Evolutionary conservation across 2,888 invertebrate genomes (phyloP).

Genomic region (Hedychridium roseum): DNA sequence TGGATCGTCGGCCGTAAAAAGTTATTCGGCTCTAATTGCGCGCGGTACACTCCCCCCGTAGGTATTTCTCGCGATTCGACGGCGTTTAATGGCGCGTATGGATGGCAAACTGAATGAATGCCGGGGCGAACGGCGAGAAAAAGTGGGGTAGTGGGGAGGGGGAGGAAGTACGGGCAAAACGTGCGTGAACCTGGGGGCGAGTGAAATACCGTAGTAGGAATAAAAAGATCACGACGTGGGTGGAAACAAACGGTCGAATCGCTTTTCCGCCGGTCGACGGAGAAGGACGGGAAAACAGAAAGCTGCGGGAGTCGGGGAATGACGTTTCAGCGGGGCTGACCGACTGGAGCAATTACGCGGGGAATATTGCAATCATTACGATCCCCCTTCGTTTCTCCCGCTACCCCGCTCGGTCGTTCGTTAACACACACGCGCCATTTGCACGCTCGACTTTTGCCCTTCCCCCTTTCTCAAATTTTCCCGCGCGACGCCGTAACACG

Average conservation of each 20-base stretch:
- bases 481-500: too few species aligned
- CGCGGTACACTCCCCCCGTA: conserved; percentile 8
- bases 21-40: conserved; percentile 31
- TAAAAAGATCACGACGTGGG: conserved; percentile 9
- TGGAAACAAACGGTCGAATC: too few species aligned
- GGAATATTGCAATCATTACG: conserved; percentile 62
- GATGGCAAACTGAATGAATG: conserved; percentile 44
- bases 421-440: too few species aligned
- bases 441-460: too few species aligned
- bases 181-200: conserved; percentile 9
- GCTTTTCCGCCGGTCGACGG: too few species aligned
- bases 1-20: too few species aligned
- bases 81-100: conserved; percentile 43
- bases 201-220: conserved; percentile 1
- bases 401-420: too few species aligned
- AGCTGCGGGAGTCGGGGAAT: conserved; percentile 39
- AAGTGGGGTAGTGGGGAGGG: conserved; percentile 9
- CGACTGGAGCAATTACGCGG: conserved; percentile 74
- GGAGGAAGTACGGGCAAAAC: conserved; percentile 10
- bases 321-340: conserved; percentile 49
- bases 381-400: conserved; percentile 19
- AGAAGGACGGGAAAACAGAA: conserved; percentile 37
- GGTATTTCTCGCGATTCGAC: conserved; percentile 28
- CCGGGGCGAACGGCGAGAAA: conserved; percentile 18
- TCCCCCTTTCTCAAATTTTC: too few species aligned